These are phyloP conservation scores for Gallinago paraguaiae DNA, from an alignment of 2,113 vertebrate species.

Conservation along the genomic window DNA sequence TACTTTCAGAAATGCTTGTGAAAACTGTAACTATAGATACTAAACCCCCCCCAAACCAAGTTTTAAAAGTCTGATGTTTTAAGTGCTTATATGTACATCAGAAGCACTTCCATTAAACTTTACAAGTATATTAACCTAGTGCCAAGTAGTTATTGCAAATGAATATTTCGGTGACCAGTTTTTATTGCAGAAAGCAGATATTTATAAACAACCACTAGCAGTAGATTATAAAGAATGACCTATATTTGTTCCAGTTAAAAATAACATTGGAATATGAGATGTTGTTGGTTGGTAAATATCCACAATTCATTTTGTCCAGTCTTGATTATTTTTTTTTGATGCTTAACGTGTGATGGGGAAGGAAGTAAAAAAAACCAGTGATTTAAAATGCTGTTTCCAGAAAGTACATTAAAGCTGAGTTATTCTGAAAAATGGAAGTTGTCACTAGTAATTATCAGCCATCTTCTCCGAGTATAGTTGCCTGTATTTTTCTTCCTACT, in stretches of 20 bases:
- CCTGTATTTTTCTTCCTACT: background rate
- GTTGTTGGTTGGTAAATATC: conserved; percentile 61
- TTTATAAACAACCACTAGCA: conserved; percentile 81
- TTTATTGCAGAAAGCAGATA: conserved; percentile 84
- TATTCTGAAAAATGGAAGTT: conserved; percentile 55
- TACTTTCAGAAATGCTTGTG: conserved; percentile 67
- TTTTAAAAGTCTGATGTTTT: conserved; percentile 73
- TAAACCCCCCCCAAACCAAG: conserved; percentile 44
- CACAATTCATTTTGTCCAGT: conserved; percentile 42
- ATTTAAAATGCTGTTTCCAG: conserved; percentile 64
- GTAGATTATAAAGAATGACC: conserved; percentile 58
- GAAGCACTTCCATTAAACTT: conserved; percentile 76
- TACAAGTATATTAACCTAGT: conserved; percentile 78
- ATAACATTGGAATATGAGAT: conserved; percentile 54
- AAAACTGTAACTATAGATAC: conserved; percentile 72
- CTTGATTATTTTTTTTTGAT: conserved; percentile 63
- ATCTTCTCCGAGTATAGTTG: conserved; percentile 13
- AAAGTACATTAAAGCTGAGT: conserved; percentile 65
- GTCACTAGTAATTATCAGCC: conserved; percentile 53
- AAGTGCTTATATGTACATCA: conserved; percentile 72
- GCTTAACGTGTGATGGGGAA: conserved; percentile 38
- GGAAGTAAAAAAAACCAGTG: conserved; percentile 64
- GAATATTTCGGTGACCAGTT: conserved; percentile 80
- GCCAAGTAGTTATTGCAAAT: conserved; percentile 86
- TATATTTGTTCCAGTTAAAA: conserved; percentile 65